Base-by-base conservation (phyloP, 2,888 invertebrate genomes). In the Diogma glabrata region DNA sequence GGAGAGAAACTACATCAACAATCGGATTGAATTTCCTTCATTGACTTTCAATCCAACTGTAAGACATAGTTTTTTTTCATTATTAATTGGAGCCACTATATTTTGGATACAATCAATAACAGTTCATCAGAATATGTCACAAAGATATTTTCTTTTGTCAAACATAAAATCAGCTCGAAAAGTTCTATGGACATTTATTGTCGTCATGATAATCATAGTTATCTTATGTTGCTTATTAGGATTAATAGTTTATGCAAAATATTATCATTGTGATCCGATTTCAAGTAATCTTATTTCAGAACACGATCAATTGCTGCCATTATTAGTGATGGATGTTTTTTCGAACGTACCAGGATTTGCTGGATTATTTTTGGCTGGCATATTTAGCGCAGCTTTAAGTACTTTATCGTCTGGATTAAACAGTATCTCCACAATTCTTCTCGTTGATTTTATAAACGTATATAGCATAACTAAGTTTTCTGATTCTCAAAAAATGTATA, bases 1-100 rank as follows among this genome's bases (percentile, higher is more conserved):
- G 68, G 70, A 75, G 50, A 72, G 79, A 53, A 83, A 81, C 61
- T 72, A 76, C 67, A 75, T 81, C 47, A 79, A 78, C 51, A 78
- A 74, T 50, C 72, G 83, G 58, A 75, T 84, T 48, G 83, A 83
- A 65, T 60, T 73, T 38, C 82, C 83, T 3, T n/a, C 20, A n/a
- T 14, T 43, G 7, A 22, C 43, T 20, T 22, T 43, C 14, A 23
- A 43, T 22, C 43, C 43, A 2, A 43, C 43, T 3, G 6, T 22
- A 7, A 20, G 43, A 9, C 23, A 43, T 3, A 43, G 43, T 22
- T 22, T 43, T 23, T 7, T 43, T 14, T 43, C 43, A 14, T 20
- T 43, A 14, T 22, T 20, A 22, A 22, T 43, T 43, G 43, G 43
- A 2, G 43, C 43, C 6, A 23, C 43, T 22, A 22, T 43, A n/a